Evolutionary conservation across 2,888 invertebrate species (phyloP), one percentile per base, ranked within the genome.

Genomic region (Endomychus coccineus): DNA sequence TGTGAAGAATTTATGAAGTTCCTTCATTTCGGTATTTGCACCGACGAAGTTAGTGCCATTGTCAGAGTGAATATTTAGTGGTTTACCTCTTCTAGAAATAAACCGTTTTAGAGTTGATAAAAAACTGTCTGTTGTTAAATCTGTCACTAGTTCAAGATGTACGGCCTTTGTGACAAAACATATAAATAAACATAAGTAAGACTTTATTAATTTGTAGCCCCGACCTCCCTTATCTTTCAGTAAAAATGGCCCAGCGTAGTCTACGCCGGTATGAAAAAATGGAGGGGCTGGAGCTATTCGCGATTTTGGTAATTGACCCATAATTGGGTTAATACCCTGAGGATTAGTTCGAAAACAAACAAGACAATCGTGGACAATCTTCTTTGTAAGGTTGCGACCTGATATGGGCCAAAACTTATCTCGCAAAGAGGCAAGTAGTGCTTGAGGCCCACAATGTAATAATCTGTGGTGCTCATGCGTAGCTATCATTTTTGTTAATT

Each of bases 111-210:
- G 34, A 4, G 48, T 32, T 2, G 45, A 42, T 4, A 54, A 16
- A 33, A 54, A 53, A 3, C 44, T 29, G 15, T 45, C 44, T 2
- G 53, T 44, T 3, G 44, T 34, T 2, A 54, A 24, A 24, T 43
- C 44, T n/a, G 39, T 37, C 1, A 48, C 50, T 4, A 50, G 17
- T 32, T 57, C 53, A 5, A 56, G 13, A 23, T 56, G 52, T 10
- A 56, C 25, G 1, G 56, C 55, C 23, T 45, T 46, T 7, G 22
- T 17, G 6, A 17, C 10, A n/a, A n/a, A n/a, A n/a, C n/a, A n/a
- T n/a, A n/a, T n/a, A n/a, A n/a, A n/a, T n/a, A n/a, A n/a, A n/a
- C n/a, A n/a, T n/a, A n/a, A n/a, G n/a, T n/a, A n/a, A n/a, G n/a
- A n/a, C n/a, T n/a, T n/a, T n/a, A n/a, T n/a, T n/a, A n/a, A n/a